Conservation (phyloP, 2,797 vertebrate species). For the Iguana delicatissima region DNA sequence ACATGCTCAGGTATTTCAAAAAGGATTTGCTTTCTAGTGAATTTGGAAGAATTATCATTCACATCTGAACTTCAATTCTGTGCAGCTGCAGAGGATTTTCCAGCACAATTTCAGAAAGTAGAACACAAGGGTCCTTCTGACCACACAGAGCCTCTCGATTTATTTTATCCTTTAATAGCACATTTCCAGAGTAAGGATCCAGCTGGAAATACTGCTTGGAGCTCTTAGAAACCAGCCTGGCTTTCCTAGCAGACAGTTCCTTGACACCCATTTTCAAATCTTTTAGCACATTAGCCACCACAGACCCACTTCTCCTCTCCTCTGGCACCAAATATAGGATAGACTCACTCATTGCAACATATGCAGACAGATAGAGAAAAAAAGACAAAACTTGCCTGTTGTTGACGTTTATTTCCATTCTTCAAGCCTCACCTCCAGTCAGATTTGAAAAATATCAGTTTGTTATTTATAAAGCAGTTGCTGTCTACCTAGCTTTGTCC, state of each 20-base stretch:
- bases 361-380: not conserved
- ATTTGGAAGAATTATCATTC: constrained; percentile 59
- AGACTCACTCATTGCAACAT: not conserved
- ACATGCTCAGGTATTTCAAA: constrained; percentile 20
- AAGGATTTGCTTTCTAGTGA: constrained; percentile 38
- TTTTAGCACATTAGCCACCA: constrained; percentile 27
- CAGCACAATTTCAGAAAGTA: constrained; percentile 80
- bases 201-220: constrained; percentile 81
- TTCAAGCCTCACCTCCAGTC: not conserved
- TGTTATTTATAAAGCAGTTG: not conserved
- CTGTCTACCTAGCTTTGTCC: not conserved
- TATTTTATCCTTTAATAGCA: constrained; percentile 71
- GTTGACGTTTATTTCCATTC: not conserved
- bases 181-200: not conserved
- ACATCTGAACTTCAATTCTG: constrained; percentile 43
- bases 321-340: not conserved
- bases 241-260: constrained; percentile 3
- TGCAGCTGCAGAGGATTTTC: constrained; percentile 77
- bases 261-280: constrained; percentile 17
- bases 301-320: constrained; percentile 12
- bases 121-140: constrained; percentile 70
- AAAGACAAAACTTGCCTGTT: constrained; percentile 70
- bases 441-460: not conserved
- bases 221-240: constrained; percentile 77
- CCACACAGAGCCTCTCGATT: constrained; percentile 84